phyloP scores from a whole-genome alignment of 2,113 vertebrate genomes.

The Macaca mulatta region DNA sequence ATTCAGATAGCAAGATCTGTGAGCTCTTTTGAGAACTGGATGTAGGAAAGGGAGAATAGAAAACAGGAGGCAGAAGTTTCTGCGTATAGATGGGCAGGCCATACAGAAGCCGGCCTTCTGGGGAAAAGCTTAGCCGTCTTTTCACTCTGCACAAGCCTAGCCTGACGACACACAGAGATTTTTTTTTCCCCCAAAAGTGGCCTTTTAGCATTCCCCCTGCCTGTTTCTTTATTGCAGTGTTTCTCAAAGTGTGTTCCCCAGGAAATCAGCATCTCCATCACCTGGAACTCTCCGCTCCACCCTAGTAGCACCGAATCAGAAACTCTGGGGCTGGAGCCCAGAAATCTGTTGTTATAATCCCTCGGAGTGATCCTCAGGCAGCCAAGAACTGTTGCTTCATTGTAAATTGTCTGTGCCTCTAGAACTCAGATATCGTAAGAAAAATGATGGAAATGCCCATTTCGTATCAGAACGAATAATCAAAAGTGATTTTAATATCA shows the following conservation, averaged over 20 bases:
- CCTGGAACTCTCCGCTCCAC: not conserved
- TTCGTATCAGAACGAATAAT: not conserved
- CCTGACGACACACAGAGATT: not conserved
- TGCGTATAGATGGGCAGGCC: not conserved
- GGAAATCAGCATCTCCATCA: not conserved
- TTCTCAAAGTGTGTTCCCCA: not conserved
- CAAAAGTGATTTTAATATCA: not conserved
- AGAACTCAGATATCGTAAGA: not conserved
- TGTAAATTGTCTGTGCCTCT: not conserved
- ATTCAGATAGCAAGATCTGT: not conserved
- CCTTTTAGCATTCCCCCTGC: not conserved
- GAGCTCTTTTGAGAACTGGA: not conserved
- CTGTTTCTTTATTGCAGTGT: not conserved
- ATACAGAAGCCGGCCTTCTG: not conserved
- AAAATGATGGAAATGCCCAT: not conserved
- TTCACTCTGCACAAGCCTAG: not conserved
- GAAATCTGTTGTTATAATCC: not conserved
- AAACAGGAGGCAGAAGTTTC: not conserved
- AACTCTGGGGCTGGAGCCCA: rapidly evolving
- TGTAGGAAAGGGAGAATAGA: not conserved
- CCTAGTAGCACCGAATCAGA: not conserved
- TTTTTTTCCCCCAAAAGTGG: not conserved
- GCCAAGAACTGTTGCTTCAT: not conserved
- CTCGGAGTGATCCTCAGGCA: not conserved
- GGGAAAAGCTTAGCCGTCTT: not conserved